A percentile compares a stretch with the other conserved stretches of the same genome.
These are phyloP conservation scores for Telmatochromis sp. DNA, from an alignment of 2,113 vertebrate genomes.

Conservation along the genomic window DNA sequence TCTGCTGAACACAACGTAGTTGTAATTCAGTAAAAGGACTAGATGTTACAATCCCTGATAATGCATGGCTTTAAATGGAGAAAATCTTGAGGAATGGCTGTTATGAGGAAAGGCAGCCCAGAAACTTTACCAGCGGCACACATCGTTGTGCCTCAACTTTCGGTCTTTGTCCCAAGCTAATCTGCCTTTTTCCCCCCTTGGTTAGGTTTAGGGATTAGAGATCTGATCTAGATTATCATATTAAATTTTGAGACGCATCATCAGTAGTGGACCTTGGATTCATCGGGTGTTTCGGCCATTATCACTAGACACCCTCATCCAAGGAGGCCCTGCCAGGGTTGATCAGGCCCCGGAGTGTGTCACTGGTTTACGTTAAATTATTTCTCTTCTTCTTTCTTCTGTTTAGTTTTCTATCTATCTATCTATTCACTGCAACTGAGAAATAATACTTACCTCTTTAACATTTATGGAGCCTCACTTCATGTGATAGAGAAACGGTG, in stretches of 20 bases:
- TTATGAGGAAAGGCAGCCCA: background rate
- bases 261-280: background rate
- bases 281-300: background rate
- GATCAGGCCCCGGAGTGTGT: background rate
- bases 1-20: background rate
- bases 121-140: background rate
- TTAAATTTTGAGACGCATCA: fast-evolving
- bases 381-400: background rate
- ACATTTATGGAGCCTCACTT: fast-evolving
- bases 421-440: background rate
- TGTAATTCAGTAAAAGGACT: background rate
- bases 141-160: background rate
- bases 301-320: background rate
- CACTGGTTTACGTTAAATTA: background rate
- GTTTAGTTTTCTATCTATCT: background rate
- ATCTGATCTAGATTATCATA: background rate
- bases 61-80: background rate
- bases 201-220: background rate
- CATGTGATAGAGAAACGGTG: background rate
- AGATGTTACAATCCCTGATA: background rate
- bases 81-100: background rate
- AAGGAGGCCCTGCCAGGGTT: background rate
- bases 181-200: fast-evolving
- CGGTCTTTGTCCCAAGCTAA: background rate
- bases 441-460: background rate